Conservation (phyloP, 2,888 invertebrate genomes). For the Drosophila flavopinicola region DNA sequence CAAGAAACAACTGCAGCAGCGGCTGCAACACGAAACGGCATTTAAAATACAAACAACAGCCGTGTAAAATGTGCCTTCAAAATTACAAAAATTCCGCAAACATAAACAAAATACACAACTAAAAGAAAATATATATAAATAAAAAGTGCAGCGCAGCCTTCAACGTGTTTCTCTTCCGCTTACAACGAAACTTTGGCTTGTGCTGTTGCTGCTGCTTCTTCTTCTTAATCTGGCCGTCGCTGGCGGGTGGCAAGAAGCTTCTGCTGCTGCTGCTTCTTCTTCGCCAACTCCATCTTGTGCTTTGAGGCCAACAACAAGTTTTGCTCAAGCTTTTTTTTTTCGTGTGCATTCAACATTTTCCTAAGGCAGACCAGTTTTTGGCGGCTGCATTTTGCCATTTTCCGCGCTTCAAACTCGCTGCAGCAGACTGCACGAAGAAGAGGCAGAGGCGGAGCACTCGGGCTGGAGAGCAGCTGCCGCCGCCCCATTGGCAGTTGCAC, state of each 20-base stretch:
- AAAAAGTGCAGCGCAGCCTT: slow-evolving; percentile 34
- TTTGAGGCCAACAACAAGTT: slow-evolving; percentile 75
- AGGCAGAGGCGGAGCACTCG: slow-evolving; percentile 16
- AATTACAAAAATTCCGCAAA: slow-evolving; percentile 69
- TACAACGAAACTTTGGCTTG: slow-evolving; percentile 28
- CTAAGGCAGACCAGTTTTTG: slow-evolving; percentile 72
- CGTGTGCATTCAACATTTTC: slow-evolving; percentile 56
- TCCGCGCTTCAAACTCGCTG: slow-evolving; percentile 63
- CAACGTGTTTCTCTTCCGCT: slow-evolving; percentile 59
- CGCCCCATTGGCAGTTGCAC: slow-evolving; percentile 56
- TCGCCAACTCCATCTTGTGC: slow-evolving; percentile 59
- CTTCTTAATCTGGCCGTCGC: neutral
- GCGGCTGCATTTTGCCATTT: slow-evolving; percentile 74
- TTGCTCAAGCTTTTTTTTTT: slow-evolving; percentile 47
- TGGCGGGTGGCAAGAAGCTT: slow-evolving; percentile 60
- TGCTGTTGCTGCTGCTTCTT: slow-evolving; percentile 6
- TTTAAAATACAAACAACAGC: slow-evolving; percentile 13
- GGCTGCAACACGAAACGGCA: slow-evolving; percentile 55
- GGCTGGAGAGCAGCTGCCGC: slow-evolving; percentile 30
- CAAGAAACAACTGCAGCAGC: slow-evolving; percentile 34
- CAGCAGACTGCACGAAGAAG: slow-evolving; percentile 11
- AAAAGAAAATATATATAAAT: slow-evolving; percentile 10
- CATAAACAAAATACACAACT: slow-evolving; percentile 56
- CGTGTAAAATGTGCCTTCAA: slow-evolving; percentile 68
- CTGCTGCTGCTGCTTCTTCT: slow-evolving; percentile 21